Conservation (phyloP, 1,140 invertebrate genomes). For the Drosophila pruinosa region DNA sequence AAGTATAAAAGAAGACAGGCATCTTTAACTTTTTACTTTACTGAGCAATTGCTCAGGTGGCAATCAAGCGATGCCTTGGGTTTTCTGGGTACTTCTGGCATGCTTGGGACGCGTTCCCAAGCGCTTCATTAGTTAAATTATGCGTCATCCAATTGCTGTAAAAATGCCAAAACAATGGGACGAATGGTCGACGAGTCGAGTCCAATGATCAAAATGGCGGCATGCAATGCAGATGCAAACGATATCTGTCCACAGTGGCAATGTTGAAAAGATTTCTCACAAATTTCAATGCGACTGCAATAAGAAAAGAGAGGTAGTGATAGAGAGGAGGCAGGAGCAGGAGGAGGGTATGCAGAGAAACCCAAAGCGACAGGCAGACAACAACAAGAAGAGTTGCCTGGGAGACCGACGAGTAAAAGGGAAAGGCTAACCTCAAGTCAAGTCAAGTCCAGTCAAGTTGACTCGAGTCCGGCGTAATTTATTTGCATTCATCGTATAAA, state of each 20-base stretch:
- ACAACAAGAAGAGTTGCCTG: constrained; percentile 24
- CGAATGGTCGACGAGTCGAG: not conserved
- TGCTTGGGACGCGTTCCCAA: constrained; percentile 25
- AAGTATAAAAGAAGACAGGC: not conserved
- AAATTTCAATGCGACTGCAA: constrained; percentile 70
- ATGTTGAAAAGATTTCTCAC: constrained; percentile 71
- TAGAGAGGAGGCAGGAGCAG: not conserved
- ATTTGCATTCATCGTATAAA: constrained; percentile 82
- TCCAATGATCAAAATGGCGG: constrained; percentile 65
- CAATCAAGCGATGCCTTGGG: constrained; percentile 22
- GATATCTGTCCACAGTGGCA: constrained; percentile 55
- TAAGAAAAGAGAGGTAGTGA: constrained; percentile 32
- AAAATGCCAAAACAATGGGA: constrained; percentile 54
- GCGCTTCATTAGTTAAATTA: constrained; percentile 75
- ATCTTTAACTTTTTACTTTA: not conserved
- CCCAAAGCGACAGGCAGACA: constrained; percentile 17
- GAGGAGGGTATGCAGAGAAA: constrained; percentile 9
- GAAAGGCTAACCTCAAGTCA: constrained; percentile 49
- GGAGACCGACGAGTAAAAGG: constrained; percentile 51
- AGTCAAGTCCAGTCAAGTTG: constrained; percentile 22
- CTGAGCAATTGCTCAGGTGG: constrained; percentile 24
- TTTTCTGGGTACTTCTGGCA: not conserved
- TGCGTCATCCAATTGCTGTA: constrained; percentile 71
- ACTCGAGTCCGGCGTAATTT: constrained; percentile 70
- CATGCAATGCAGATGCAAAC: constrained; percentile 74